These are phyloP conservation scores for Catharus minimus DNA, from an alignment of 2,113 vertebrate genomes.

Conservation along the genomic window DNA sequence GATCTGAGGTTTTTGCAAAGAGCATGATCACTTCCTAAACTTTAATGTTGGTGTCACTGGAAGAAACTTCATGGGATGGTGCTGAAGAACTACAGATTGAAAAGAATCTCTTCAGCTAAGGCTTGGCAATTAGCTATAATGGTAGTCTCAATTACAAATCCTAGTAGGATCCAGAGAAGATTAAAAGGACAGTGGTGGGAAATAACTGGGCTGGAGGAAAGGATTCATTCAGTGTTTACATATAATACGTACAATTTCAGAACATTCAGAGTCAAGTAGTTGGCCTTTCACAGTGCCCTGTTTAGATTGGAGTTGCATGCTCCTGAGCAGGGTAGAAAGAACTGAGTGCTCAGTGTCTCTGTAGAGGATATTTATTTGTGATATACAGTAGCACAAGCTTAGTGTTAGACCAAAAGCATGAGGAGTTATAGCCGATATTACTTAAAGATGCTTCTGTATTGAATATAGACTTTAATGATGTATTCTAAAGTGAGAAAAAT, in stretches of 20 bases:
- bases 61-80: not conserved
- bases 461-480: not conserved
- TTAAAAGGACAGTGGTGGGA: not conserved
- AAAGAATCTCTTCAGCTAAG: not conserved
- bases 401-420: not conserved
- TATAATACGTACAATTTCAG: not conserved
- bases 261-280: not conserved
- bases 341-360: not conserved
- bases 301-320: not conserved
- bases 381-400: not conserved
- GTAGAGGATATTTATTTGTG: not conserved
- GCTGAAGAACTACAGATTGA: not conserved
- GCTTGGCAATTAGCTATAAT: not conserved
- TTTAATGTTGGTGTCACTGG: not conserved
- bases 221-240: not conserved
- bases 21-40: not conserved
- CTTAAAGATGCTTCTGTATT: not conserved
- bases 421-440: not conserved
- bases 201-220: not conserved
- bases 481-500: not conserved
- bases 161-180: not conserved
- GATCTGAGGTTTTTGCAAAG: not conserved
- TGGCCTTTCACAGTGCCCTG: not conserved
- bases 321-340: not conserved
- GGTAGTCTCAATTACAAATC: not conserved